Percentiles rank a stretch among this genome's conserved stretches.
These are phyloP conservation scores for Macrosteles quadrilineatus DNA, from an alignment of 1,140 invertebrate species.

Conservation along the genomic window DNA sequence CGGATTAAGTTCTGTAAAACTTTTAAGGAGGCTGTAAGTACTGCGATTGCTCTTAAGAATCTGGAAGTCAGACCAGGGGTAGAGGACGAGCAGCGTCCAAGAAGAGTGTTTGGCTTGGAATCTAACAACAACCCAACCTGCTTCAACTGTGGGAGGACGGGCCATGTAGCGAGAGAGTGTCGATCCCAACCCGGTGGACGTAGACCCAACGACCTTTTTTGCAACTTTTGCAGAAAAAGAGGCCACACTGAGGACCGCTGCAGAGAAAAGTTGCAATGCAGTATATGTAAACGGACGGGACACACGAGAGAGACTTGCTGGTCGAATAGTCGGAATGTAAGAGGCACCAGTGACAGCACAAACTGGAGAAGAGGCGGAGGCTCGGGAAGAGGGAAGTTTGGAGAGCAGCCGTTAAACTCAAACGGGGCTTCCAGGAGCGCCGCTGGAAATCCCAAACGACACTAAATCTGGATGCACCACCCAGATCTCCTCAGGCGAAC, in stretches of 20 bases:
- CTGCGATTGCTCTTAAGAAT: background rate
- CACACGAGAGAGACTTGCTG: background rate
- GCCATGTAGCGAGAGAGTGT: background rate
- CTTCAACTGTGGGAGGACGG: background rate
- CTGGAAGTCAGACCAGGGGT: background rate
- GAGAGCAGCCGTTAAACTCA: too few relatives aligned
- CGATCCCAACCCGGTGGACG: too few relatives aligned
- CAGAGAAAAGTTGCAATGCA: background rate
- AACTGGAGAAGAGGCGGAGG: background rate
- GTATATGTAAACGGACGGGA: background rate
- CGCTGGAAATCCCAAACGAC: background rate
- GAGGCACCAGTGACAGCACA: background rate
- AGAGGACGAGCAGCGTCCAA: background rate
- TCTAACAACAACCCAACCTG: background rate
- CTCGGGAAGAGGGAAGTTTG: background rate
- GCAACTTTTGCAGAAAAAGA: background rate
- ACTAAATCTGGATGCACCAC: background rate
- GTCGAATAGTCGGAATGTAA: background rate
- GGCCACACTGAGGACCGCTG: background rate
- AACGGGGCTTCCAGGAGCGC: background rate
- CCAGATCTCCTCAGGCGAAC: background rate
- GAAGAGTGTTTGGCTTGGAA: background rate
- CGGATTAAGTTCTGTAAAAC: background rate
- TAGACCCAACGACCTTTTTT: background rate
- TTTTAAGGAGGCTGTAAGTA: background rate